phyloP scores from a whole-genome alignment of 2,797 vertebrate genomes.

The Darevskia nairensis region DNA sequence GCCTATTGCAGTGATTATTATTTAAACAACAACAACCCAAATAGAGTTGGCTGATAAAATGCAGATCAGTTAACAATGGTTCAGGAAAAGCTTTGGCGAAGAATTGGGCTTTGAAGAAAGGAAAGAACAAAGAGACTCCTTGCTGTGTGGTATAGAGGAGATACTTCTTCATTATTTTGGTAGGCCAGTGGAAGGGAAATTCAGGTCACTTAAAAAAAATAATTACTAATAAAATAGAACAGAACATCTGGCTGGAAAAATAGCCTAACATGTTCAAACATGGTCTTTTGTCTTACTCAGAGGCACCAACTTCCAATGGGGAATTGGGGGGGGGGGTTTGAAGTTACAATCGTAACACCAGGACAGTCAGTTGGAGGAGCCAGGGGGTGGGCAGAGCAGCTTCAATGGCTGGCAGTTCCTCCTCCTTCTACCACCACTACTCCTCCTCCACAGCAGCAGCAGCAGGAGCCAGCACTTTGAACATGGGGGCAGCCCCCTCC shows the following conservation, averaged over 20 bases:
- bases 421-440: too few species aligned
- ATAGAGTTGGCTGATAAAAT: background rate
- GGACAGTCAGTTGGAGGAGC: rapidly evolving
- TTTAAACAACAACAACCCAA: background rate
- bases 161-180: background rate
- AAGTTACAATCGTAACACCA: too few species aligned
- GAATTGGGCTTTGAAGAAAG: background rate
- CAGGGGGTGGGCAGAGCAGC: too few species aligned
- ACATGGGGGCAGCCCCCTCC: too few species aligned
- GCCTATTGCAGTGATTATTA: background rate
- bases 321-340: too few species aligned
- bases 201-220: background rate
- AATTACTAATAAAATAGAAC: background rate
- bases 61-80: background rate
- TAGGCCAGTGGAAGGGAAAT: background rate
- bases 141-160: background rate
- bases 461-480: too few species aligned
- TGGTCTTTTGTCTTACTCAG: too few species aligned
- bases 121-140: background rate
- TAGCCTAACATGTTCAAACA: too few species aligned
- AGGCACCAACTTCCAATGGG: too few species aligned
- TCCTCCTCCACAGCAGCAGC: too few species aligned
- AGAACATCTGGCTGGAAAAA: background rate
- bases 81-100: background rate
- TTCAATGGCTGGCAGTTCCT: too few species aligned